Conservation (phyloP, 2,797 vertebrate species). For the Adrianichthys oophorus region DNA sequence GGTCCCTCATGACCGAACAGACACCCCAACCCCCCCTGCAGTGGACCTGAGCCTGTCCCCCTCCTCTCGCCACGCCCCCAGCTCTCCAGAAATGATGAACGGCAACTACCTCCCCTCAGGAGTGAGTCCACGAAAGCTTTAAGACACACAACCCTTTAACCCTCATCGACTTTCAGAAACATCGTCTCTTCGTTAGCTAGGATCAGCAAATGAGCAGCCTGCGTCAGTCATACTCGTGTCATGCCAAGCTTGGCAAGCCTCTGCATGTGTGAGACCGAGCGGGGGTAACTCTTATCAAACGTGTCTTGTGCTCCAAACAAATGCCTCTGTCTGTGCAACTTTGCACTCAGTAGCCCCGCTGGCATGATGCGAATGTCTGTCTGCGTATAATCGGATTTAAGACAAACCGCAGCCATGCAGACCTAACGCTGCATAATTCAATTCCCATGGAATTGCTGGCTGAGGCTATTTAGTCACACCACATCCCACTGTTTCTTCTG, state of each 20-base stretch:
- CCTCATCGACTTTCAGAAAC: slow-evolving; percentile 2
- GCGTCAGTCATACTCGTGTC: slow-evolving; percentile 45
- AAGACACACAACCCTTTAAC: slow-evolving; percentile 2
- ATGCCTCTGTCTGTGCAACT: slow-evolving; percentile 51
- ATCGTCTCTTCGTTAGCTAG: slow-evolving; percentile 33
- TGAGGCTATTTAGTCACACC: slow-evolving; percentile 55
- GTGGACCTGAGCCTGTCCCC: slow-evolving; percentile 93
- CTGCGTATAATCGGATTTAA: slow-evolving; percentile 74
- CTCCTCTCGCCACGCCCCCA: slow-evolving; percentile 79
- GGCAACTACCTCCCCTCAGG: slow-evolving; percentile 79
- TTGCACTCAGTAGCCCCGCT: slow-evolving; percentile 51
- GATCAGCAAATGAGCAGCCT: slow-evolving; percentile 49
- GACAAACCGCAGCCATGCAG: slow-evolving; percentile 68
- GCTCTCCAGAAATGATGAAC: slow-evolving; percentile 81
- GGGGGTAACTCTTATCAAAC: slow-evolving; percentile 61
- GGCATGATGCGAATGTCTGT: slow-evolving; percentile 42
- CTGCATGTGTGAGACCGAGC: slow-evolving; percentile 11
- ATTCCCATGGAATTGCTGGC: slow-evolving; percentile 73
- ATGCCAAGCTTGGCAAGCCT: slow-evolving; percentile 31
- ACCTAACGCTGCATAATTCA: slow-evolving; percentile 77
- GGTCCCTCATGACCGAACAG: slow-evolving; percentile 79
- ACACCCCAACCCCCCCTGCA: slow-evolving; percentile 81
- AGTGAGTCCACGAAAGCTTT: slow-evolving; percentile 72
- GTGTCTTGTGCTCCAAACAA: slow-evolving; percentile 69
- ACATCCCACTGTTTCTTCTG: slow-evolving; percentile 13